These are phyloP conservation scores for Arvicanthis niloticus DNA, from an alignment of 2,113 vertebrate genomes.

Conservation along the genomic window DNA sequence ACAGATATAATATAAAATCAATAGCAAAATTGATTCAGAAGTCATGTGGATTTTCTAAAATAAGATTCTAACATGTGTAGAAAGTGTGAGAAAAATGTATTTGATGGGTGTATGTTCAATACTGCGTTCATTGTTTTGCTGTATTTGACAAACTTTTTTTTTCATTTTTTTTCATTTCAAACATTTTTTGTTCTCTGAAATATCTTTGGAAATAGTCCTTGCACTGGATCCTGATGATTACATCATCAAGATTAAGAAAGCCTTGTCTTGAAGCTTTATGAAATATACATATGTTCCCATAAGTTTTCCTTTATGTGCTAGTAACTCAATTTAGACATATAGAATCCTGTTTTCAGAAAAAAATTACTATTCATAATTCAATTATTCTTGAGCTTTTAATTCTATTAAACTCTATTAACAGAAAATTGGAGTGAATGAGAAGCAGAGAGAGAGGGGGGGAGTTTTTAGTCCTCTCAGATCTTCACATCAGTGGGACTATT, in stretches of 20 bases:
- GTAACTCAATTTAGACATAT: constrained; percentile 1
- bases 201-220: neutral
- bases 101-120: neutral
- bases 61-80: constrained; percentile 9
- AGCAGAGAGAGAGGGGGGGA: neutral
- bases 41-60: constrained; percentile 3
- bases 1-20: constrained; percentile 67
- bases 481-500: neutral
- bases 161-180: too few species aligned
- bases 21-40: constrained; percentile 45
- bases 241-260: neutral
- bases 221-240: neutral
- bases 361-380: neutral
- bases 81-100: neutral
- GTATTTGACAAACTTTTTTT: neutral
- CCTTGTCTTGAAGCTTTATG: neutral
- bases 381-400: neutral
- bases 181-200: constrained; percentile 20
- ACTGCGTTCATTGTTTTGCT: neutral
- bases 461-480: neutral
- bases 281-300: constrained; percentile 9
- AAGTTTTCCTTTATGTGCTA: constrained; percentile 30
- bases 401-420: neutral
- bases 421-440: neutral
- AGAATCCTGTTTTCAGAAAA: constrained; percentile 19